Evolutionary conservation across 2,113 vertebrate genomes (phyloP), one percentile per base, ranked within the genome.

Genomic region (Coptodon rendalli): DNA sequence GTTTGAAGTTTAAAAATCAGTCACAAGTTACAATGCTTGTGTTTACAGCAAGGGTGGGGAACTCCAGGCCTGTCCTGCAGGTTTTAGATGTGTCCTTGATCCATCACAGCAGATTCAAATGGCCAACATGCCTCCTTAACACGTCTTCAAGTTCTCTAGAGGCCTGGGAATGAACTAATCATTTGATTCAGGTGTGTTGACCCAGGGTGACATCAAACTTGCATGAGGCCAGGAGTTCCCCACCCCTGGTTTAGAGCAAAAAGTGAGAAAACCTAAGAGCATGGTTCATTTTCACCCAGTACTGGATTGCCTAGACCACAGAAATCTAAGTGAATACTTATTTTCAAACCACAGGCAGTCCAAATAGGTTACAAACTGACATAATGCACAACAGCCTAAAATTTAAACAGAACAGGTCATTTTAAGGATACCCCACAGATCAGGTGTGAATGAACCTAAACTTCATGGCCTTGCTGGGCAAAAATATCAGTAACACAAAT

Each of bases 171-270:
- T 1, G 8, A 61, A 31, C 5, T 6, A 6, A 31, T 61, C 57
- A 0, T 31, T 10, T 6, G 2, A 29, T 57, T 57, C 13, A 29
- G 24, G 56, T 0, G 13, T 57, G 56, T 1, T 59, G 57, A 61
- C 3, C 29, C 29, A 61, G 29, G 29, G 29, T 10, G 57, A 61
- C 0, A 10, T 61, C 57, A 63, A 61, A 61, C 8, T 27, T 61
- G 57, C 27, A 61, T 1, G 27, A 59, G 56, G 27, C 56, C 56
- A 5, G 56, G 3, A 59, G 13, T 3, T 17, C 14, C 27, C 3
- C 57, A 61, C 5, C 57, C 8, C 27, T 61, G 14, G 14, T 59
- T 59, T 31, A 31, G 7, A 59, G 56, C 13, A 59, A 29, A 16
- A 9, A 59, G 24, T 16, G 1, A 59, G 27, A 59, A 59, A 29